These are phyloP conservation scores for Agrenia bidenticulata DNA, from an alignment of 2,888 invertebrate genomes.

Conservation along the genomic window DNA sequence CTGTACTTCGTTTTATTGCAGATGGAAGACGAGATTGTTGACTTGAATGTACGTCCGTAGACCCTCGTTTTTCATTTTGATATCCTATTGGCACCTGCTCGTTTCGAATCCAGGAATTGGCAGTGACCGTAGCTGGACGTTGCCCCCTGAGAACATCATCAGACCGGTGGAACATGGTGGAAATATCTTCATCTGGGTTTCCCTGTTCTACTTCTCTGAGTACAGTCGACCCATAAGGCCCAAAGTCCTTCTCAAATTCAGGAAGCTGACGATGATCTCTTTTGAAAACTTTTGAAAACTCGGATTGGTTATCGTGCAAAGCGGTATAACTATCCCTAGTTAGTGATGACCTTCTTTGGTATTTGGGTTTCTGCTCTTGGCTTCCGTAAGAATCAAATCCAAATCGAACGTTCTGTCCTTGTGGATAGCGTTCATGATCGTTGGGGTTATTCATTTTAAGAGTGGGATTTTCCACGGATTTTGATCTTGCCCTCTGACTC, in stretches of 20 bases:
- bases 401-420: too few relatives aligned
- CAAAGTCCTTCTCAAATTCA: constrained; percentile 1
- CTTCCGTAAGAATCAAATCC: too few relatives aligned
- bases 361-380: too few relatives aligned
- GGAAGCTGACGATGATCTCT: not conserved
- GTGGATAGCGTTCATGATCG: not conserved
- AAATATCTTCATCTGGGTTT: constrained; percentile 15
- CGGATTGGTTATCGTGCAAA: not conserved
- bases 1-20: not conserved
- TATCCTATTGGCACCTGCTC: not conserved
- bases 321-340: not conserved
- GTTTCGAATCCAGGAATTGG: too few relatives aligned
- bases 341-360: too few relatives aligned
- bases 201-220: not conserved
- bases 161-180: constrained; percentile 26
- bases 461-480: not conserved
- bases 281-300: not conserved
- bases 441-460: not conserved
- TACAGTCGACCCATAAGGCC: not conserved
- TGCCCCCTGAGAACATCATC: constrained; percentile 2
- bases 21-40: constrained; percentile 10
- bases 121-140: not conserved
- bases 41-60: not conserved
- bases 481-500: not conserved
- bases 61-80: not conserved